A percentile compares a stretch with the other conserved stretches of the same genome.
Evolutionary conservation across 2,888 invertebrate species (phyloP).

Genomic region (Schizaphis graminum): DNA sequence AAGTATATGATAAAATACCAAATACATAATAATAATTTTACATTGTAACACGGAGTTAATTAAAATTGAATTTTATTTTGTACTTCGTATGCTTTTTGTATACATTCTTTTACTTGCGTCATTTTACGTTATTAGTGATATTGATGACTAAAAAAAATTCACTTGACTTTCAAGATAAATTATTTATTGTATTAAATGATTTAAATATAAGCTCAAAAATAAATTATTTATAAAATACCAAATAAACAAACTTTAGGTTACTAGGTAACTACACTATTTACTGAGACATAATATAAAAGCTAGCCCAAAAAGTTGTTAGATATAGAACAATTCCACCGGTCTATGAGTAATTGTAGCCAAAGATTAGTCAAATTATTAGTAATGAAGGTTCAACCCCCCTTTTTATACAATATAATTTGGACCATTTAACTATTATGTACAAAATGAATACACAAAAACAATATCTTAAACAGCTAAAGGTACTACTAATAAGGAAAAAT

Average conservation of each 20-base stretch:
- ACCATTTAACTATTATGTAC: too few species aligned
- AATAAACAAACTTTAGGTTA: neutral
- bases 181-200: neutral
- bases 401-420: too few species aligned
- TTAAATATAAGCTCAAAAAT: neutral
- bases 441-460: too few species aligned
- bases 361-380: too few species aligned
- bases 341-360: too few species aligned
- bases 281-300: too few species aligned
- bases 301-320: too few species aligned
- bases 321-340: too few species aligned
- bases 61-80: neutral
- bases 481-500: too few species aligned
- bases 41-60: neutral
- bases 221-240: neutral
- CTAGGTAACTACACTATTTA: neutral
- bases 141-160: neutral
- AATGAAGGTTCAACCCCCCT: too few species aligned
- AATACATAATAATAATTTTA: neutral
- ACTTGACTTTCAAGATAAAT: neutral
- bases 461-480: too few species aligned
- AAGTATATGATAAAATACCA: neutral
- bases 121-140: neutral
- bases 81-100: slow-evolving; percentile 8
- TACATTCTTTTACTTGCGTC: slow-evolving; percentile 4